Evolutionary conservation across 2,113 vertebrate species (phyloP), one percentile per base, ranked within the genome.

Genomic region (Erythrolamprus reginae): DNA sequence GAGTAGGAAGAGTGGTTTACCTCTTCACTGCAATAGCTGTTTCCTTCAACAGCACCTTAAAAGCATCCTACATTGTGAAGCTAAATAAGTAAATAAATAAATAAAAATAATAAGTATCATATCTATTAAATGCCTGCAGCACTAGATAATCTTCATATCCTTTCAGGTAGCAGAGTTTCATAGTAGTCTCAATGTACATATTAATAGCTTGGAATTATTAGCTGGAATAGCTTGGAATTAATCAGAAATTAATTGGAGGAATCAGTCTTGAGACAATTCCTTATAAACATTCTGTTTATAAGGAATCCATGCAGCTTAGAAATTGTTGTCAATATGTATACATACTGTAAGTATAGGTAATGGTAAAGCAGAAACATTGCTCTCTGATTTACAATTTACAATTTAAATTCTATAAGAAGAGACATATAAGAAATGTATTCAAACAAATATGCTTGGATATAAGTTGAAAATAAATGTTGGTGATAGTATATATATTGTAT

Each of bases 91-190:
- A 50, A 45, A 45, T 45, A 45, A 45, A 45, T 45, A 45, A 45
- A 45, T 45, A 45, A 45, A 45, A 45, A 45, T 45, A 45, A 45
- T 45, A 45, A 45, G 5, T 45, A 45, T 45, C 45, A 45, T 50
- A 90, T 93, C 91, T 1, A 1, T 91, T 88, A 94, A 94, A 93
- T 92, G 90, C 45, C 86, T 90, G n/a, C 86, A 93, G 52, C n/a
- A 70, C 8, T 92, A 91, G 55, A 82, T 95, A 94, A 94, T 93
- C 47, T 90, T 70, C 89, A 89, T 52, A 51, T 23, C 83, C 93
- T 93, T 95, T 94, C 86, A 93, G 90, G 38, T 28, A 89, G 92
- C 58, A 87, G 50, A 15, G 89, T 92, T 92, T 89, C 91, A 85
- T 89, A 82, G 70, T 7, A 92, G 86, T 95, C 70, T 61, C 91